These are phyloP conservation scores for Ifrita kowaldi DNA, from an alignment of 2,113 vertebrate species.

Conservation along the genomic window DNA sequence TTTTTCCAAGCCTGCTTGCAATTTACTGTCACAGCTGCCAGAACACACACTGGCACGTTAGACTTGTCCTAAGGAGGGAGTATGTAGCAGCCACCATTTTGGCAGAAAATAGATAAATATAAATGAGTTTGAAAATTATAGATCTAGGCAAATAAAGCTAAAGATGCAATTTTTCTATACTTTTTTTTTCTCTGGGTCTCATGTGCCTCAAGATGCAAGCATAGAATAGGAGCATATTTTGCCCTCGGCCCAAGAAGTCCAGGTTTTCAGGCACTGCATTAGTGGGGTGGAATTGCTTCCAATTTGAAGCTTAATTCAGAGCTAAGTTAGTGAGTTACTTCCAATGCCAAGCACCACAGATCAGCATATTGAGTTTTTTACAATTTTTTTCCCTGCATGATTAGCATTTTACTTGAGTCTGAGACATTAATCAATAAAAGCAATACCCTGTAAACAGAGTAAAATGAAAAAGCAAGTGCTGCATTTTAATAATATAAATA, in stretches of 20 bases:
- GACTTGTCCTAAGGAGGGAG: neutral
- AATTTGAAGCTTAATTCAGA: neutral
- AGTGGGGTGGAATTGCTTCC: neutral
- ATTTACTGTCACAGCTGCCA: neutral
- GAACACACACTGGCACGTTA: neutral
- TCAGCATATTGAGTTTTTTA: conserved; percentile 22
- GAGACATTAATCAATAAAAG: conserved; percentile 65
- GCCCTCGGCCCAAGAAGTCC: neutral
- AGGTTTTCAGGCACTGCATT: neutral
- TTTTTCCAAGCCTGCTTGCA: neutral
- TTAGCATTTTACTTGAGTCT: conserved; percentile 60
- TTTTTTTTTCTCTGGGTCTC: neutral
- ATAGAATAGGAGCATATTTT: neutral
- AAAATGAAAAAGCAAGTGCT: conserved; percentile 32
- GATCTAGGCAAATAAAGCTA: neutral
- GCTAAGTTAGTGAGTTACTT: neutral
- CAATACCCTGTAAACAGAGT: conserved; percentile 45
- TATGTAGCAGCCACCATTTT: neutral
- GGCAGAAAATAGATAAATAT: neutral
- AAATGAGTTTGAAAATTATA: neutral
- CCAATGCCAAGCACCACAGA: neutral
- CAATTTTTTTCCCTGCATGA: neutral
- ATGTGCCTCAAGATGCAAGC: fast-evolving
- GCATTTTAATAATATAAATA: conserved; percentile 42
- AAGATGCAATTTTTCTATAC: neutral